Base-by-base conservation (phyloP, 2,888 invertebrate genomes). In the Tipula confusa region DNA sequence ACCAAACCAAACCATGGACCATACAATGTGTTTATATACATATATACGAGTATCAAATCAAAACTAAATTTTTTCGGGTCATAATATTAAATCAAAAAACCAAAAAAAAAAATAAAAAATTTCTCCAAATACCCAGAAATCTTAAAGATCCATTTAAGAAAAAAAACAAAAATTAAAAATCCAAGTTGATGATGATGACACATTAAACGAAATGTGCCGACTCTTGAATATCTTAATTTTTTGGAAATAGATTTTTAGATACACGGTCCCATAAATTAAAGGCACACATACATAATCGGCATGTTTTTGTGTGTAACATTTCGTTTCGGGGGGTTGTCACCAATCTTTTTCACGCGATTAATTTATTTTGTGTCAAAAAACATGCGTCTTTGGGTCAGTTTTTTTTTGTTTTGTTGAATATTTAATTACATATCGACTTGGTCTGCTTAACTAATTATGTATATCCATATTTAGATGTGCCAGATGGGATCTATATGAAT, bases 271-370 rank as follows among this genome's bases (percentile, higher is more conserved):
- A 64, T 43, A 43, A 15, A 43, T 43, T 36, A 36, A 11, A 36
- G 11, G 36, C 36, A 36, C 36, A 36, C 36, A 36, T 9, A 36
- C 2, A 43, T 7, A 15, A 43, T 43, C 43, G 43, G 43, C 43
- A 43, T 43, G 43, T 43, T 43, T 43, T n/a, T 43, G 43, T 43
- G n/a, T 43, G 43, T 43, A 43, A 43, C n/a, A 5, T 79, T 79
- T 80, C 29, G 80, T 80, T 80, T 80, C 80, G 80, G 80, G 80
- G 80, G 80, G 80, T 80, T 80, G 80, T 80, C 80, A 80, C 80
- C 80, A 80, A 80, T 80, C 80, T 80, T 80, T 80, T 80, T 80
- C 80, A 80, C 80, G 80, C 80, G 80, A 80, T 80, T 80, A 80
- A 80, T 80, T 80, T 80, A 80, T 29, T 80, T 29, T 29, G 80